These are phyloP conservation scores for Notothenia coriiceps DNA, from an alignment of 2,113 vertebrate genomes.

Conservation along the genomic window DNA sequence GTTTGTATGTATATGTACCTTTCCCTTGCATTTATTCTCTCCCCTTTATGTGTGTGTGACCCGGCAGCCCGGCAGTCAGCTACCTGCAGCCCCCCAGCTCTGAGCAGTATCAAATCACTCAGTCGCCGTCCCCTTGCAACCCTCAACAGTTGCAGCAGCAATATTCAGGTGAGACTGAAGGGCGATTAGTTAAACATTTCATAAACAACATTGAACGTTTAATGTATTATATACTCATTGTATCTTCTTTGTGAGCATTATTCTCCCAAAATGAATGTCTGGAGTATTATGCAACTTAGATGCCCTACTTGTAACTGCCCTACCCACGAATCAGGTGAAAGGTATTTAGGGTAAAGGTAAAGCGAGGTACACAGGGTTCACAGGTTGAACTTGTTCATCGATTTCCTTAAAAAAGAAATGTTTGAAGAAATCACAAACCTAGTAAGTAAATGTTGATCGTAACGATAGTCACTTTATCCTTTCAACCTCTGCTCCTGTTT, in stretches of 20 bases:
- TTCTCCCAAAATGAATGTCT: neutral
- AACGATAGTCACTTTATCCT: neutral
- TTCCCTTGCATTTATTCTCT: neutral
- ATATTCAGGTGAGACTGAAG: constrained; percentile 91
- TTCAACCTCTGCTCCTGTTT: neutral
- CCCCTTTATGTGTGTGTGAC: constrained; percentile 23
- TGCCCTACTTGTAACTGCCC: neutral
- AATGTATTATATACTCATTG: neutral
- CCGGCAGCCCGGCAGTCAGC: constrained; percentile 90
- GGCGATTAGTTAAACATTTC: neutral
- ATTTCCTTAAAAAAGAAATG: constrained; percentile 24
- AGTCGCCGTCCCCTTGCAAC: constrained; percentile 95
- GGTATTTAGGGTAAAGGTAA: constrained; percentile 57
- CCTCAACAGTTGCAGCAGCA: constrained; percentile 96
- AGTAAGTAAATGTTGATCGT: constrained; percentile 34
- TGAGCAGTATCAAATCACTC: constrained; percentile 97
- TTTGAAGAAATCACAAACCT: constrained; percentile 34
- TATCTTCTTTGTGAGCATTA: neutral
- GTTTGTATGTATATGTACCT: neutral
- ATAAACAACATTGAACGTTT: neutral
- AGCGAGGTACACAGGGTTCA: constrained; percentile 10
- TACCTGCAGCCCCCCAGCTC: constrained; percentile 95
- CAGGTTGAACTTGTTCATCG: neutral
- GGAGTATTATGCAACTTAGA: neutral
- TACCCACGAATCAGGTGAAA: constrained; percentile 42